Percentiles rank a stretch among this genome's conserved stretches.
Evolutionary conservation across 2,797 vertebrate species (phyloP).

Genomic region (Tenualosa thibaudeaui): DNA sequence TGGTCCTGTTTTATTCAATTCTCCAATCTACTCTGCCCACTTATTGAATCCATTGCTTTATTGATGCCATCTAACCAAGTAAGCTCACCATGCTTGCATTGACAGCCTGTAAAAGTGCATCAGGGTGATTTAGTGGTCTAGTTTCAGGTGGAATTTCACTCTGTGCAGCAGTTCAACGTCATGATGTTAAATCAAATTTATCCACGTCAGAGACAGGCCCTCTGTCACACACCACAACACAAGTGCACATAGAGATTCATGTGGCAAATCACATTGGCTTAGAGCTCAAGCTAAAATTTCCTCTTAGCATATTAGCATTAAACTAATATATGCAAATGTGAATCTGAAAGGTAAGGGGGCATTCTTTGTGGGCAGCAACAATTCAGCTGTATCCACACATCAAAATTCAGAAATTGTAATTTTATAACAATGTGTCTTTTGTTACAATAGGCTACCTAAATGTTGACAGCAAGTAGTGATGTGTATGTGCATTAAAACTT

Average conservation of each 20-base stretch:
- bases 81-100: background rate
- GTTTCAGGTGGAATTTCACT: background rate
- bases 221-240: background rate
- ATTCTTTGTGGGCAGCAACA: background rate
- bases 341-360: background rate
- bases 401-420: background rate
- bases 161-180: background rate
- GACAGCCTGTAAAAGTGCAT: background rate
- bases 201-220: background rate
- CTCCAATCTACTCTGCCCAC: background rate
- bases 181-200: background rate
- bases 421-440: background rate
- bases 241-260: background rate
- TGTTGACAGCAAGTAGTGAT: background rate
- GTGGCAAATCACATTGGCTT: background rate
- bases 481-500: background rate
- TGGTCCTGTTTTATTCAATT: background rate
- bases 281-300: background rate
- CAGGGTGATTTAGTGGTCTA: background rate
- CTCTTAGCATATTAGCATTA: no score
- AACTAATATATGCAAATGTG: background rate
- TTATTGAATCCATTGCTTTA: slow-evolving; percentile 8
- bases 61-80: background rate
- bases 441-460: background rate
- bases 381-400: background rate